These are phyloP conservation scores for Haliclystus octoradiatus DNA, from an alignment of 30 jellyfish, hydroid and myxozoan species.

Conservation along the genomic window DNA sequence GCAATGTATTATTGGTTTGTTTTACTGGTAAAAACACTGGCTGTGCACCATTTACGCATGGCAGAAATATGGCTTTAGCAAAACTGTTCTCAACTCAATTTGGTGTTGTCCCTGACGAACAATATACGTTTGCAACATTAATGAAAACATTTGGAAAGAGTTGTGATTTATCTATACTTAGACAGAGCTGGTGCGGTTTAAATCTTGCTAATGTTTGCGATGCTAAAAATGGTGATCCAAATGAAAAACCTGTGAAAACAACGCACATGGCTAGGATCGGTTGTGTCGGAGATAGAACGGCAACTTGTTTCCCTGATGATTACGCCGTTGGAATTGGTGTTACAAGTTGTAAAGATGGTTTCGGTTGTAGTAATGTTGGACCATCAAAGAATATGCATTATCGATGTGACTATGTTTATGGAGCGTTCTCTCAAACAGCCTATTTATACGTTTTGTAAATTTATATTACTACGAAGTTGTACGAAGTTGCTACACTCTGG, in stretches of 20 bases:
- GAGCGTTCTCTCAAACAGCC: slow-evolving; percentile 96
- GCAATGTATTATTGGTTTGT: slow-evolving; percentile 72
- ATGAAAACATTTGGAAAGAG: slow-evolving; percentile 92
- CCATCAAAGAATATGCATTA: slow-evolving; percentile 92
- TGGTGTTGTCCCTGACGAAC: slow-evolving; percentile 97
- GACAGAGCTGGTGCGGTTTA: slow-evolving; percentile 98
- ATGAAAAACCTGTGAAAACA: slow-evolving; percentile 85
- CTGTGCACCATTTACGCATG: slow-evolving; percentile 96
- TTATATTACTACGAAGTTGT: no score
- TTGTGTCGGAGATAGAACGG: slow-evolving; percentile 96
- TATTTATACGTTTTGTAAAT: slow-evolving; percentile 60
- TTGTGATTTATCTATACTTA: slow-evolving; percentile 79
- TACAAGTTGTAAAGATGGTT: slow-evolving; percentile 98
- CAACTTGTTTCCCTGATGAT: slow-evolving; percentile 99
- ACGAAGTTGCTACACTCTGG: no score
- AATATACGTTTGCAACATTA: slow-evolving; percentile 87
- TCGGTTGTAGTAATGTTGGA: slow-evolving; percentile 97
- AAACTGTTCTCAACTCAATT: slow-evolving; percentile 62
- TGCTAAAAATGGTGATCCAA: slow-evolving; percentile 77
- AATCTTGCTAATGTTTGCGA: slow-evolving; percentile 92
- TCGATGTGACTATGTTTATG: slow-evolving; percentile 96
- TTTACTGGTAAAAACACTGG: slow-evolving; percentile 82
- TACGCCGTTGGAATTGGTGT: slow-evolving; percentile 98
- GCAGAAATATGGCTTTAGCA: slow-evolving; percentile 73
- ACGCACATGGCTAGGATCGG: slow-evolving; percentile 95